Evolutionary conservation across 1,140 invertebrate species (phyloP).

Genomic region (Frieseomelitta varia): DNA sequence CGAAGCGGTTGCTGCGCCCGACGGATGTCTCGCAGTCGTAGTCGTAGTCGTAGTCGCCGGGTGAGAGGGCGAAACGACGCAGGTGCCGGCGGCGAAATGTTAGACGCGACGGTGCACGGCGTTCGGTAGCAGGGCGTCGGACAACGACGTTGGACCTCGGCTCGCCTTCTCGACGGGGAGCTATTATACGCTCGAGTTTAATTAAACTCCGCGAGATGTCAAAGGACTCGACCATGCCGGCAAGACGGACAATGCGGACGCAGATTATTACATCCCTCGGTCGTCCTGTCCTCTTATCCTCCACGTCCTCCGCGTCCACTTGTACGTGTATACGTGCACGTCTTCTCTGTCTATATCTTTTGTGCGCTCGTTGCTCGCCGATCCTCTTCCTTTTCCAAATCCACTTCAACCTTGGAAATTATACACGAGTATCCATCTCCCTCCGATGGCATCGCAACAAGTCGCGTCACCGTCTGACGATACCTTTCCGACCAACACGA

Average conservation of each 20-base stretch:
- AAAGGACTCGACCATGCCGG: constrained; percentile 77
- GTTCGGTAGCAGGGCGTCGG: constrained; percentile 50
- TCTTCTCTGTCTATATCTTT: not conserved
- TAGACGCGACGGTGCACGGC: constrained; percentile 20
- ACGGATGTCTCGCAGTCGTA: not conserved
- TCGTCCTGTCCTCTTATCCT: constrained; percentile 65
- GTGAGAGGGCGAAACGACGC: constrained; percentile 23
- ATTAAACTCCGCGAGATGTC: constrained; percentile 80
- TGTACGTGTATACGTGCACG: not conserved
- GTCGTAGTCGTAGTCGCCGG: no score
- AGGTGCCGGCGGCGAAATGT: constrained; percentile 54
- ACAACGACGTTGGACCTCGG: constrained; percentile 56
- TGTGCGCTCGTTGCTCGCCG: not conserved
- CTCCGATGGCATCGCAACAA: no score
- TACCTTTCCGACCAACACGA: no score
- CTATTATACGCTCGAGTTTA: constrained; percentile 77
- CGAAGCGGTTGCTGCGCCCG: not conserved
- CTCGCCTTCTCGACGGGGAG: constrained; percentile 64
- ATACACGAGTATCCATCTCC: no score
- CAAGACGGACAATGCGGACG: constrained; percentile 80
- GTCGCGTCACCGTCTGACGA: no score
- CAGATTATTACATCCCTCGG: constrained; percentile 79
- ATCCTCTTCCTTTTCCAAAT: not conserved
- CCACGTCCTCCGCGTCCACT: not conserved
- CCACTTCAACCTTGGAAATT: no score